Conservation (phyloP, 2,797 vertebrate genomes). For the Micrastur ruficollis region DNA sequence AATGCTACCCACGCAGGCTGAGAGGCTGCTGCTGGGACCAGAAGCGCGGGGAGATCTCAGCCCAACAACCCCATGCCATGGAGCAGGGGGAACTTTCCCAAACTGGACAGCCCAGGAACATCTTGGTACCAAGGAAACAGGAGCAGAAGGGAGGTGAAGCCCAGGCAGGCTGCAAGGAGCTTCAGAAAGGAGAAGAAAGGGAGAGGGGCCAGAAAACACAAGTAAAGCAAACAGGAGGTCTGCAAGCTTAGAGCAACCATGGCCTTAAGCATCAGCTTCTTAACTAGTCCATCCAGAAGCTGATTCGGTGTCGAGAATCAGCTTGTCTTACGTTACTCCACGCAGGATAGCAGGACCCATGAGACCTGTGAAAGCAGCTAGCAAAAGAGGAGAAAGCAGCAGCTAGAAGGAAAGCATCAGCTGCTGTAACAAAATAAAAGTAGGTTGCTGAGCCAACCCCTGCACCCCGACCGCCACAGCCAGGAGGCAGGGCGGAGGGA, state of each 20-base stretch:
- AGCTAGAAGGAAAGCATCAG: background rate
- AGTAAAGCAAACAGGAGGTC: background rate
- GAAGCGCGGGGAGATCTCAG: background rate
- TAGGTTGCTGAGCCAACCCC: background rate
- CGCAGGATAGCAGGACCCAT: accelerated
- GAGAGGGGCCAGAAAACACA: background rate
- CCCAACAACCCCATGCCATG: background rate
- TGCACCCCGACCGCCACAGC: background rate
- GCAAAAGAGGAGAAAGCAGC: accelerated
- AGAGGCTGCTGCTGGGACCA: background rate
- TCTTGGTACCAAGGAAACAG: background rate
- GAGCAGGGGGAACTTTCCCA: background rate
- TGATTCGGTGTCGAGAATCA: background rate
- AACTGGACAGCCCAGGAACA: background rate
- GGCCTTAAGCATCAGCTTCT: background rate
- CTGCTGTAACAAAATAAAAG: background rate
- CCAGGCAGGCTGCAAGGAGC: background rate
- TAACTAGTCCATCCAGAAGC: background rate
- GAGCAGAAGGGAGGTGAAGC: background rate
- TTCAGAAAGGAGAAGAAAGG: background rate
- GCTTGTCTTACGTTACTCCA: background rate
- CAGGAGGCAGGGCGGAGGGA: background rate
- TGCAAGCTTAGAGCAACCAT: background rate
- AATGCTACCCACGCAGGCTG: background rate
- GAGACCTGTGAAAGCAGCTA: background rate